Evolutionary conservation across 2,888 invertebrate genomes (phyloP), one percentile per base, ranked within the genome.

Genomic region (Philonicus albiceps): DNA sequence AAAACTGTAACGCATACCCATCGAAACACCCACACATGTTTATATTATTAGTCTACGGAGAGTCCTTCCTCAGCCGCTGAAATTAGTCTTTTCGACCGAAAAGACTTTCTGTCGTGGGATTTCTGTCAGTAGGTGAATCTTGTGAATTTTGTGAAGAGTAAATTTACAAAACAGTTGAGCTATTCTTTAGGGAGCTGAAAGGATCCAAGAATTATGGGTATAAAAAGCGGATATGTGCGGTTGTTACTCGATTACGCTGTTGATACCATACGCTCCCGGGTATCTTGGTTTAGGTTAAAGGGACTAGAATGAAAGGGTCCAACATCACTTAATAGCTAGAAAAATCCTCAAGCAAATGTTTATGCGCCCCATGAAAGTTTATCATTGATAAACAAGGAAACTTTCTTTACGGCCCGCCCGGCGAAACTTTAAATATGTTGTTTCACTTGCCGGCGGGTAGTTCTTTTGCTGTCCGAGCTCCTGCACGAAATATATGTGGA

Each of bases 221-320:
- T 83, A 83, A 83, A 83, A 83, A 83, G 83, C 83, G 83, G 83
- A 83, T 83, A 83, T 83, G 83, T 83, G 83, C 83, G 83, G 83
- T 83, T 72, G 83, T 40, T 83, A 83, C 83, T 83, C 83, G 83
- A 83, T 83, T 83, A 83, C 80, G 49, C 55, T 83, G 83, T 83
- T 83, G 83, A 83, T 83, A 81, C 81, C 81, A 55, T 55, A 83
- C 37, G 83, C 64, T 72, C 64, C 64, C 37, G 83, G 83, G 83
- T 34, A 64, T 27, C 83, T 19, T 22, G 40, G 34, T 83, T 83
- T 64, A 72, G 83, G 83, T 83, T 83, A 83, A 80, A 83, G 83
- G 83, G 83, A 83, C 64, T 83, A 83, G 83, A n/a, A 83, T 83
- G 64, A 83, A 83, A 83, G 83, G 83, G 64, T 83, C 37, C 72